Percentiles rank a stretch among this genome's conserved stretches.
Evolutionary conservation across 23 tunicate species (phyloP).

Genomic region (Aplidium turbinatum): DNA sequence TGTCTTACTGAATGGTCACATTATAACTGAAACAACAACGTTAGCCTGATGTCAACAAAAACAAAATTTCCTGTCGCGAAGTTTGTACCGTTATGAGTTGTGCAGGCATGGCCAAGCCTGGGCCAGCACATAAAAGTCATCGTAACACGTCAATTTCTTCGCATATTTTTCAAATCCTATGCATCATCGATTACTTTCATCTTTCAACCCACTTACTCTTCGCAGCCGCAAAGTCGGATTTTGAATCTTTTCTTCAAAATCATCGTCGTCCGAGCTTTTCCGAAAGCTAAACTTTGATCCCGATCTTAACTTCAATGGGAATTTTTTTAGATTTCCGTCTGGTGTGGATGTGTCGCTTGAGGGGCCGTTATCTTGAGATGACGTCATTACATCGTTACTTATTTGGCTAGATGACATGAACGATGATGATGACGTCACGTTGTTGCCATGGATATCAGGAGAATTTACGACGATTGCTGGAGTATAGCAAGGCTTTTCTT

Average conservation of each 20-base stretch:
- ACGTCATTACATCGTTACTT: slow-evolving; percentile 15
- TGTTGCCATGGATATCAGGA: neutral
- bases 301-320: neutral
- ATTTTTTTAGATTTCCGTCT: slow-evolving; percentile 1
- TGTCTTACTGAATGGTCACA: too few relatives aligned
- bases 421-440: slow-evolving; percentile 40
- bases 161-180: neutral
- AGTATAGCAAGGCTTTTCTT: neutral
- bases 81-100: too few relatives aligned
- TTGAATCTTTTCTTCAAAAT: neutral
- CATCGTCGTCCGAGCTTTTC: slow-evolving; percentile 50
- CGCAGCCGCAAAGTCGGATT: neutral
- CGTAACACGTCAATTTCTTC: too few relatives aligned
- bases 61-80: too few relatives aligned
- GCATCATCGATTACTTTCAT: neutral
- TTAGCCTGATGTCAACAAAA: too few relatives aligned
- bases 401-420: slow-evolving; percentile 10
- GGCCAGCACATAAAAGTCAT: too few relatives aligned
- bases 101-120: too few relatives aligned
- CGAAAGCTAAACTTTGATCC: neutral
- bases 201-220: neutral
- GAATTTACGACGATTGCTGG: neutral
- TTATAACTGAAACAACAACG: too few relatives aligned
- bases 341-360: slow-evolving; percentile 26
- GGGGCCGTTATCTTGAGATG: slow-evolving; percentile 38